Base-by-base conservation (phyloP, 2,113 vertebrate genomes). In the Tricholaema leucomelas region DNA sequence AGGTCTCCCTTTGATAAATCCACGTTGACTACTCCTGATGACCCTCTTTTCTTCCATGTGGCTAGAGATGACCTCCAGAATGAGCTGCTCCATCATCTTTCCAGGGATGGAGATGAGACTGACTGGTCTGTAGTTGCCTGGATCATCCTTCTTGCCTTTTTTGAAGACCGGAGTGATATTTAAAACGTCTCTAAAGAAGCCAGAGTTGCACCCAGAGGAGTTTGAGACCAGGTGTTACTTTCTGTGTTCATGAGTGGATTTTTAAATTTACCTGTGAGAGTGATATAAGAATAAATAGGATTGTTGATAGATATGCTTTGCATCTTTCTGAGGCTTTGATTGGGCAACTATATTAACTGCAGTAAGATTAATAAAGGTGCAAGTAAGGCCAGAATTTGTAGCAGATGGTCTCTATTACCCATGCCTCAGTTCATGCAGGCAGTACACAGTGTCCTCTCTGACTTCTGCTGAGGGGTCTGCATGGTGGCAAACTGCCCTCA, bases 341-440 rank as follows among this genome's bases (percentile, higher is more conserved):
- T 33, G 1, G 30, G 44, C 42, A 87, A 46, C 35, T 35, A 15
- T 17, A 28, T 46, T 63, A 79, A 54, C 56, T 88, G 79, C 46
- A 88, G 33, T 31, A 71, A 71, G 65, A 38, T 85, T 88, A 77
- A 92, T 77, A 71, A 89, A 85, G 85, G 88, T 90, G 48, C 42
- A 82, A 96, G 64, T 20, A 67, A 61, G 87, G 92, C 87, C 91
- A 92, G 85, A 77, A 94, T 91, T 82, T 64, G 75, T 52, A 94
- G 90, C 92, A 94, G 94, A 96, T 93, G 90, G 91, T 92, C 42
- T 88, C 33, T 85, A 56, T 92, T 85, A 87, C 86, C 69, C 42
- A 40, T 67, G 74, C 81, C 65, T 92, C 72, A 33, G 76, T 77
- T 90, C 1, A 0, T 24, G 55, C 61, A 28, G 52, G 46, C 72